Conservation (phyloP, 1,140 invertebrate species). For the Drosophila sp. region DNA sequence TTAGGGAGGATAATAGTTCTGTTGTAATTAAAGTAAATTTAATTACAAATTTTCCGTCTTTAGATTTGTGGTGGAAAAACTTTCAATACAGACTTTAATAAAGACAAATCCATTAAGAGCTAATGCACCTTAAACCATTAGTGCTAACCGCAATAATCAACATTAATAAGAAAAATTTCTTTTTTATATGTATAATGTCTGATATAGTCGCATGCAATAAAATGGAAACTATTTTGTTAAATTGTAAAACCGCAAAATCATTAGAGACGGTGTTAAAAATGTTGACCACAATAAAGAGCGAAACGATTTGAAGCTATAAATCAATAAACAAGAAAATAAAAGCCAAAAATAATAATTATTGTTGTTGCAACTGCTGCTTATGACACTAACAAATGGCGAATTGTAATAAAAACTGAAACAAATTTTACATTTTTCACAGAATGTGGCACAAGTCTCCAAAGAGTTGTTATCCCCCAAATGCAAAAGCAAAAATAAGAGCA, state of each 20-base stretch:
- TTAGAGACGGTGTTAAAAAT: constrained; percentile 56
- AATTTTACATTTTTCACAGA: constrained; percentile 35
- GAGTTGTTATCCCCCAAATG: constrained; percentile 42
- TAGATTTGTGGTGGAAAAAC: not conserved
- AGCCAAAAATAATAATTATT: constrained; percentile 41
- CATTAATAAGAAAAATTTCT: constrained; percentile 24
- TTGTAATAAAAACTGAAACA: constrained; percentile 64
- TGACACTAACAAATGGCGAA: constrained; percentile 75
- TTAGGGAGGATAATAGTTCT: no score
- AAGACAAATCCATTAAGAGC: not conserved
- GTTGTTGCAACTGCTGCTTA: constrained; percentile 42
- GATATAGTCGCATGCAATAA: not conserved
- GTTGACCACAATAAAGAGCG: constrained; percentile 53
- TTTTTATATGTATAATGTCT: constrained; percentile 10
- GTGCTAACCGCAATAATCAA: constrained; percentile 26
- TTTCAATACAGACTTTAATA: no score
- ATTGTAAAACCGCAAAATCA: constrained; percentile 57
- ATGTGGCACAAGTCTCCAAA: constrained; percentile 65
- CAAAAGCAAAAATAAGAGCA: no score
- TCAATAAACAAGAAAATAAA: constrained; percentile 57
- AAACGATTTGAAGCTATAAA: constrained; percentile 59
- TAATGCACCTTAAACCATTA: constrained; percentile 10
- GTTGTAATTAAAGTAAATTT: no score
- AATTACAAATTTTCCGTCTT: not conserved
- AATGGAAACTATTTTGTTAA: constrained; percentile 24